Percentiles rank a stretch among this genome's conserved stretches.
phyloP scores from a whole-genome alignment of 2,113 vertebrate genomes.

The Spermophilus dauricus region DNA sequence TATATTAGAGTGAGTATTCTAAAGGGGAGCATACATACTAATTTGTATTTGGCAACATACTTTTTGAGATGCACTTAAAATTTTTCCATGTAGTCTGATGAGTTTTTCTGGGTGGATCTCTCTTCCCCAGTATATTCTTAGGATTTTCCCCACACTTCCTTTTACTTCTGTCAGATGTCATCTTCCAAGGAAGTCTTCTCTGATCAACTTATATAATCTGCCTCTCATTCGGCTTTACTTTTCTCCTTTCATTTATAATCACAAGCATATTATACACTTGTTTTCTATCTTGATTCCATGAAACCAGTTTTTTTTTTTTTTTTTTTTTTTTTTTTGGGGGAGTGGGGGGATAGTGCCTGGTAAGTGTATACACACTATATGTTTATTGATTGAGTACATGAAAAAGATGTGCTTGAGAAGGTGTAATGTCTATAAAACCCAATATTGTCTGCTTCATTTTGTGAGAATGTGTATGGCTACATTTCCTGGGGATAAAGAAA shows the following conservation, averaged over 20 bases:
- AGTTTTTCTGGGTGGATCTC: background rate
- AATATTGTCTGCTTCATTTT: background rate
- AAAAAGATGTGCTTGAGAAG: background rate
- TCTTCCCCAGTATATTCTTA: background rate
- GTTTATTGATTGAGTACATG: background rate
- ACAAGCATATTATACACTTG: background rate
- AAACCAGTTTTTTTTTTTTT: constrained; percentile 24
- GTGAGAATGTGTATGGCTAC: background rate
- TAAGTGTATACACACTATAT: background rate
- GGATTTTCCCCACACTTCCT: background rate
- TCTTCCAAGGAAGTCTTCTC: background rate
- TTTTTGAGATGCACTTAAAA: background rate
- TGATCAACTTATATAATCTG: background rate
- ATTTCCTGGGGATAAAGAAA: background rate
- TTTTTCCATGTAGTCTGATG: background rate
- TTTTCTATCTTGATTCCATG: background rate
- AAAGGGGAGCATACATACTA: background rate
- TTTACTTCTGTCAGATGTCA: background rate
- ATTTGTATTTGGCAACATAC: constrained; percentile 6
- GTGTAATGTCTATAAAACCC: background rate
- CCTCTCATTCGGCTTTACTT: background rate
- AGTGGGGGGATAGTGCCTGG: too few species aligned
- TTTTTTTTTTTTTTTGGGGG: constrained; percentile 25
- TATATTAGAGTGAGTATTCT: background rate
- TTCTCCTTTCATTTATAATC: background rate